Conservation (phyloP, 2,113 vertebrate species). For the Brienomyrus longianalis region DNA sequence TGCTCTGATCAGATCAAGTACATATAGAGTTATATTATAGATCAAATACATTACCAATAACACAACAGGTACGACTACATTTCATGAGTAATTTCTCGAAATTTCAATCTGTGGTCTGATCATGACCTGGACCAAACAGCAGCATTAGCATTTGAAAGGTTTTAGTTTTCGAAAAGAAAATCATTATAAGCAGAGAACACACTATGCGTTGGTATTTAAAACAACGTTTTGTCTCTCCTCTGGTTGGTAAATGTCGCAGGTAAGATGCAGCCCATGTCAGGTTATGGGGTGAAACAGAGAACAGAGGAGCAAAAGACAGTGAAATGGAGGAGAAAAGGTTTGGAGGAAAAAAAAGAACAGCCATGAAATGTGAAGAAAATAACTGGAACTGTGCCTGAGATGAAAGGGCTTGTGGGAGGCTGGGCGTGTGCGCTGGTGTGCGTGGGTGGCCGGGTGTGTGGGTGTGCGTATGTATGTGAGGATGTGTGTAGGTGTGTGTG, state of each 20-base stretch:
- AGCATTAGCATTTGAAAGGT: not conserved
- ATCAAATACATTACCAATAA: not conserved
- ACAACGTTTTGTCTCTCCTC: not conserved
- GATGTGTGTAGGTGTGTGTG: too few relatives aligned
- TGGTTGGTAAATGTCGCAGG: not conserved
- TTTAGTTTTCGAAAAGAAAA: not conserved
- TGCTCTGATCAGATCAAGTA: not conserved
- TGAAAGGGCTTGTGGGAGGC: not conserved
- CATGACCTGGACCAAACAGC: not conserved
- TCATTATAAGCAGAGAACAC: not conserved
- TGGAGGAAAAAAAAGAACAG: not conserved
- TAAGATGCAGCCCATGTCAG: not conserved
- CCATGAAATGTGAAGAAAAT: not conserved
- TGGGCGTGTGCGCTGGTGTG: not conserved
- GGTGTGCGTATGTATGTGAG: not conserved
- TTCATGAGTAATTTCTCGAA: too few relatives aligned
- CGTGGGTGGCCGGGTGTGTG: not conserved
- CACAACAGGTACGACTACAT: not conserved
- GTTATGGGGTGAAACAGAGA: not conserved
- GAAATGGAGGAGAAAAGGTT: not conserved
- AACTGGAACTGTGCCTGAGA: constrained; percentile 6
- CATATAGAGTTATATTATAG: not conserved
- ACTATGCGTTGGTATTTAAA: not conserved
- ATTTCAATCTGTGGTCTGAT: too few relatives aligned
- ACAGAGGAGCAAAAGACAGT: not conserved